Base-by-base conservation (phyloP, 2,797 vertebrate species). In the Aldrovandia affinis region DNA sequence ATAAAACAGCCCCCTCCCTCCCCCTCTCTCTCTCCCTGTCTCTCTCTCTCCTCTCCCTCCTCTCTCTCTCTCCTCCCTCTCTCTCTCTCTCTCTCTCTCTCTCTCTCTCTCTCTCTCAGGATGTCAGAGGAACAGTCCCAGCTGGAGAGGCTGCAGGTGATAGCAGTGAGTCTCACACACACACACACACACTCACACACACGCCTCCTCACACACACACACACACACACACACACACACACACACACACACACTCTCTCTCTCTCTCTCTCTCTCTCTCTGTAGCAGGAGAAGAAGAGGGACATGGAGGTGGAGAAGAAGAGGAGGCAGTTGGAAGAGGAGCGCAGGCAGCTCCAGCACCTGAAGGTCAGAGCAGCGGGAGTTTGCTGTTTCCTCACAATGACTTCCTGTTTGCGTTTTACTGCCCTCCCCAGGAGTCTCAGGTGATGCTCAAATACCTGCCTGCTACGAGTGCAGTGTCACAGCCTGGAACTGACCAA, bases 271-370 rank as follows among this genome's bases (percentile, higher is more conserved):
- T 33, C 44, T 57, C 25, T 25, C 8, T 81, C 75, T 85, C 92
- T n/a, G n/a, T n/a, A 99, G 98, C 98, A 99, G 92, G 98, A 97
- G 91, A 93, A 98, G 90, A 97, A 96, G 93, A 95, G 92, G 87
- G 97, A 99, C 93, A 94, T 95, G 0, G 98, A 98, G 94, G 97
- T 98, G 0, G 98, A 99, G 90, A 97, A 96, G 91, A 98, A 97
- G 88, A 95, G 97, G 88, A 96, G 97, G 91, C 97, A 98, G 91
- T 93, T 99, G 57, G 98, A 99, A 88, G 98, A 99, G 1, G 97
- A 98, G 87, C 89, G 98, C 79, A 87, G 98, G 89, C 97, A 98
- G 92, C 95, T 99, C 78, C 98, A 99, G 90, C 97, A 99, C 87
- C 96, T 99, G 84, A 99, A 99, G 97, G 98, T 99, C 15, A 25